Evolutionary conservation across 2,888 invertebrate species (phyloP), one percentile per base, ranked within the genome.

Genomic region (Pemphredon lugubris): DNA sequence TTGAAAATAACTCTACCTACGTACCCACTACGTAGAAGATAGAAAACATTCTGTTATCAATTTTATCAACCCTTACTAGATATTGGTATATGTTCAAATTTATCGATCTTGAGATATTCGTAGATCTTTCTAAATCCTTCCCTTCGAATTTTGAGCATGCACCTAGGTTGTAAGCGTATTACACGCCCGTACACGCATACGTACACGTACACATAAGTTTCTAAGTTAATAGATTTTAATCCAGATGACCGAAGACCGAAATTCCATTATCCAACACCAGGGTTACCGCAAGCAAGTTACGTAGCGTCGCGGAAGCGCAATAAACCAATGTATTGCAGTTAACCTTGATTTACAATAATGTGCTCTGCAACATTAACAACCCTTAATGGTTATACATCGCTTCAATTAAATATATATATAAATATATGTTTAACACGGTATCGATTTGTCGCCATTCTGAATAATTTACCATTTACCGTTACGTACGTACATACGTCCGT

Each of bases 281-380:
- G 75, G 67, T 75, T 79, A 75, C 78, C 73, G 69, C 75, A 71
- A 75, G 76, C 79, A 79, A 83, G 82, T 83, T 83, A 74, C 80
- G 69, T 61, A 76, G 79, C 81, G 81, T 81, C 79, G 75, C 81
- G 80, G 85, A 82, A 85, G 77, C 75, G 66, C 79, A 81, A 82
- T 83, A 78, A 77, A 81, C 76, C 79, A 75, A 65, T 68, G 81
- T 78, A 75, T 84, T 73, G 83, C 77, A 77, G 83, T 82, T 85
- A 86, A 86, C 86, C 77, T 82, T 86, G 86, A 86, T 86, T 86
- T 86, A 86, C 84, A 84, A 84, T 86, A 85, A 86, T 85, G 85
- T 78, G 66, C 79, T 72, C 66, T 79, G 82, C 77, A 80, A 82
- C 85, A 84, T 86, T 84, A 86, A 86, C 84, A 84, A 82, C 83